Conservation (phyloP, 2,888 invertebrate genomes). For the Abscondita cerata region DNA sequence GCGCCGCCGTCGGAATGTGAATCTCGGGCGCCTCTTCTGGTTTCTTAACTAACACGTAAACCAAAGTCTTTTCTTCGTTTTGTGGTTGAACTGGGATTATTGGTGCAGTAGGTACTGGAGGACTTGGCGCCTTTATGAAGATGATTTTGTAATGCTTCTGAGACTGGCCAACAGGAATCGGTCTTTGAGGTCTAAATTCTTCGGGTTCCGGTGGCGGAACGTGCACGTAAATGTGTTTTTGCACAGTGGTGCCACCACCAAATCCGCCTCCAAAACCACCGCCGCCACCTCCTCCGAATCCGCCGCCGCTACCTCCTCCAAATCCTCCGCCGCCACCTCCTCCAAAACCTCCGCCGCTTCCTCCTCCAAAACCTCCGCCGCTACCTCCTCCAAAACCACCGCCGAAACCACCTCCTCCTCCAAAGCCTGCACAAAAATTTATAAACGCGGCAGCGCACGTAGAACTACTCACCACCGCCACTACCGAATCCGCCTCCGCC, state of each 20-base stretch:
- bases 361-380: conserved; percentile 33
- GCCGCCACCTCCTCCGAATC: conserved; percentile 57
- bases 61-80: conserved; percentile 89
- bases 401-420: conserved; percentile 34
- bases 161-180: conserved; percentile 73
- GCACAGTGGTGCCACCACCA: conserved; percentile 70
- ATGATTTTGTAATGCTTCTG: conserved; percentile 93
- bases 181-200: conserved; percentile 70
- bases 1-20: conserved; percentile 77
- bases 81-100: conserved; percentile 82
- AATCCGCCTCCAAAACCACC: conserved; percentile 61
- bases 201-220: conserved; percentile 89
- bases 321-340: conserved; percentile 39
- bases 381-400: conserved; percentile 35
- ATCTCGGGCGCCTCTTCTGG: conserved; percentile 88
- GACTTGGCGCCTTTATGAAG: conserved; percentile 88
- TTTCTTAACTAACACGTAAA: conserved; percentile 89
- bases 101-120: conserved; percentile 81
- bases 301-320: conserved; percentile 41
- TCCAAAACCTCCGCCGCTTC: conserved; percentile 25
- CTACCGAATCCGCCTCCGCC: conserved; percentile 7
- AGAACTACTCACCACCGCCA: neutral
- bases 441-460: too few relatives aligned
- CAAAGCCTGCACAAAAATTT: conserved; percentile 24
- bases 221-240: conserved; percentile 89